Conservation (phyloP, 1,140 invertebrate genomes). For the Calephelis virginiensis region DNA sequence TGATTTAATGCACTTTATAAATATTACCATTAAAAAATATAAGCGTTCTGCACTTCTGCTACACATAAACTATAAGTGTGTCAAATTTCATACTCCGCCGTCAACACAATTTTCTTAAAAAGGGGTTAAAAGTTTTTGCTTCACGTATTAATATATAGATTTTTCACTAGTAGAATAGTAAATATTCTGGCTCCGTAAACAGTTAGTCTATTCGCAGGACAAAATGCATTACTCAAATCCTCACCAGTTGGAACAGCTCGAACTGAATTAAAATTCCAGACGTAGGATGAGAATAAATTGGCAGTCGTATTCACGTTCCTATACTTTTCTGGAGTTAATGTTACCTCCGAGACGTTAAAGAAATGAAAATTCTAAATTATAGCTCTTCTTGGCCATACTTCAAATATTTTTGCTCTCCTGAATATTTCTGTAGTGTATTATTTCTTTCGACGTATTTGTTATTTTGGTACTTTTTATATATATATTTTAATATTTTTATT, state of each 20-base stretch:
- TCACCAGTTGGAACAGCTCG: constrained; percentile 2
- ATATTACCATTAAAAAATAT: too few species aligned
- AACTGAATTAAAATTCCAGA: constrained; percentile 50
- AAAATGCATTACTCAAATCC: constrained; percentile 12
- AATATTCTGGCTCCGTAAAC: not conserved
- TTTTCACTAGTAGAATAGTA: too few species aligned
- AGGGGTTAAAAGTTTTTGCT: too few species aligned
- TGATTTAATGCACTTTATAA: too few species aligned
- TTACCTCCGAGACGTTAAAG: constrained; percentile 36
- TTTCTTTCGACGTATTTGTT: too few species aligned
- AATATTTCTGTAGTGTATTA: not conserved
- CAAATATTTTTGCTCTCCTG: not conserved
- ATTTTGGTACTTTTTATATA: too few species aligned
- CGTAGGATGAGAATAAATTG: constrained; percentile 52
- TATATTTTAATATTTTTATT: too few species aligned
- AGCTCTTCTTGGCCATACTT: constrained; percentile 6
- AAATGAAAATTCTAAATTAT: constrained; percentile 41
- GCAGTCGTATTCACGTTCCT: constrained; percentile 50
- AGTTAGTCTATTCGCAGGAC: not conserved
- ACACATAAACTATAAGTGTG: too few species aligned
- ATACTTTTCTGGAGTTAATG: constrained; percentile 51
- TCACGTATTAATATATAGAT: too few species aligned
- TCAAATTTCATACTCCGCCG: too few species aligned
- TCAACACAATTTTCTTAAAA: too few species aligned
- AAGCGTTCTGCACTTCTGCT: too few species aligned